These are phyloP conservation scores for Charanyca ferruginea DNA, from an alignment of 2,888 invertebrate genomes.

Conservation along the genomic window DNA sequence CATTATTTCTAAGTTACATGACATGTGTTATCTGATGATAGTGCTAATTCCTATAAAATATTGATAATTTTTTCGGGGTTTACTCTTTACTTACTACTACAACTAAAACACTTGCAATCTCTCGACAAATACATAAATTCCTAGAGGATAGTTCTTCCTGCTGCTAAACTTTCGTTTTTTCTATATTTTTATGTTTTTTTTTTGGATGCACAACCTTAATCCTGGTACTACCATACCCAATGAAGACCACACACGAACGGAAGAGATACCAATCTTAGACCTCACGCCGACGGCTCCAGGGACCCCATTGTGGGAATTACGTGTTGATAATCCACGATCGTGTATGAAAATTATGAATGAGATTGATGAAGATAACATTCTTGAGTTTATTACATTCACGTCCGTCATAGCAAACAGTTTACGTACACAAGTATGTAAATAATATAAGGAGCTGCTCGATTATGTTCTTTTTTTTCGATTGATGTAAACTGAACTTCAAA, in stretches of 20 bases:
- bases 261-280: conserved; percentile 62
- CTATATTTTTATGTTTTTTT: too few relatives aligned
- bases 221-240: conserved; percentile 36
- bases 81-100: too few relatives aligned
- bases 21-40: too few relatives aligned
- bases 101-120: too few relatives aligned
- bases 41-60: too few relatives aligned
- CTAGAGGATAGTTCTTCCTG: too few relatives aligned
- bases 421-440: not conserved
- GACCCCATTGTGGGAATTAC: conserved; percentile 60
- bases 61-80: too few relatives aligned
- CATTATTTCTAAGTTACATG: too few relatives aligned
- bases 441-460: not conserved
- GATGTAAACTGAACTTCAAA: too few relatives aligned
- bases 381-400: conserved; percentile 43
- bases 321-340: conserved; percentile 59
- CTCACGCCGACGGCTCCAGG: conserved; percentile 47
- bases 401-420: conserved; percentile 13
- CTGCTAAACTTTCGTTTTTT: too few relatives aligned
- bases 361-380: conserved; percentile 46
- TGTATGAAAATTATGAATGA: conserved; percentile 54
- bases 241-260: conserved; percentile 67
- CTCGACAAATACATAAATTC: too few relatives aligned
- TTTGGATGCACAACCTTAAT: conserved; percentile 44
- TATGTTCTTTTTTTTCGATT: not conserved